phyloP scores from a whole-genome alignment of 2,888 invertebrate species.

The Caenorhabditis wallacei region DNA sequence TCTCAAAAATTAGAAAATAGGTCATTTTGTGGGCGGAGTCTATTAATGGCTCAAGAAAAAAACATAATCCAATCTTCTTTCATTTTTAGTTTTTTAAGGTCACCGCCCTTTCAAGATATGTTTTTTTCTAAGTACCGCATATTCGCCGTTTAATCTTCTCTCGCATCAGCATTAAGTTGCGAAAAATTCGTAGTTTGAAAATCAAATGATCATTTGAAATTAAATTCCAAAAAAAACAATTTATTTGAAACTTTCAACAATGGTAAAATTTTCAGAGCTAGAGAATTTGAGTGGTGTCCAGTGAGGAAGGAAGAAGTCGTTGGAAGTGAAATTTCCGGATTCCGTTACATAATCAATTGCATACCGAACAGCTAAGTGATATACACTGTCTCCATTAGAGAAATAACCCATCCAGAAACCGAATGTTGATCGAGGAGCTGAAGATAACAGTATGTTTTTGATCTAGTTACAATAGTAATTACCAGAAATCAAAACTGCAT shows the following conservation, averaged over 20 bases:
- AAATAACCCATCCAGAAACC: constrained; percentile 30
- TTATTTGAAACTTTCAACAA: constrained; percentile 12
- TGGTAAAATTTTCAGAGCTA: not conserved
- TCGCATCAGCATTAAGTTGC: not conserved
- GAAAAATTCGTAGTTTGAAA: not conserved
- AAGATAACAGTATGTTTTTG: not conserved
- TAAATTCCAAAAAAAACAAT: not conserved
- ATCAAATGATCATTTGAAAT: too few relatives aligned
- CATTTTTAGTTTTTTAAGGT: too few relatives aligned
- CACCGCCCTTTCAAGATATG: too few relatives aligned
- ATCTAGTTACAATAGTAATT: not conserved
- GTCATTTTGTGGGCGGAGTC: too few relatives aligned
- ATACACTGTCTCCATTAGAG: constrained; percentile 2
- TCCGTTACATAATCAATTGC: constrained; percentile 2
- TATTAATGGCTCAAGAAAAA: too few relatives aligned
- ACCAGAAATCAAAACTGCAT: constrained; percentile 7
- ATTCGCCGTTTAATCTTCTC: too few relatives aligned
- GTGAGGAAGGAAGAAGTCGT: constrained; percentile 6
- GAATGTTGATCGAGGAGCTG: constrained; percentile 21
- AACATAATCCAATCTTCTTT: too few relatives aligned
- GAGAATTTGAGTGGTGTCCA: constrained; percentile 10
- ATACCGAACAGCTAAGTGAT: not conserved
- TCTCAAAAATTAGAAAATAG: too few relatives aligned
- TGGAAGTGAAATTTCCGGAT: not conserved
- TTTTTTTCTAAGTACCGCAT: too few relatives aligned